Conservation (phyloP, 2,888 invertebrate species). For the Dryobota labecula region DNA sequence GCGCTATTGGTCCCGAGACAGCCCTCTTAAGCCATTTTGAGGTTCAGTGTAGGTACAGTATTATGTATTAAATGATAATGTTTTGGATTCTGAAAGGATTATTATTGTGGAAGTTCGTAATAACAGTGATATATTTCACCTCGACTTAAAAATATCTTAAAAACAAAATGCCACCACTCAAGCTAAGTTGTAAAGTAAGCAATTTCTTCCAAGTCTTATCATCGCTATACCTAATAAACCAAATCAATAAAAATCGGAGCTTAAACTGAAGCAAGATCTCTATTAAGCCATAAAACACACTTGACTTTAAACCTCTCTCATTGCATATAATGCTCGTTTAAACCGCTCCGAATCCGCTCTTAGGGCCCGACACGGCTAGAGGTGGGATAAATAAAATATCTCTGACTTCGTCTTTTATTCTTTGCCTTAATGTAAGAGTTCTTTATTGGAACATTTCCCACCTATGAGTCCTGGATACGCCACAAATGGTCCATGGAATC, state of each 20-base stretch:
- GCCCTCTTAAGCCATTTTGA: too few relatives aligned
- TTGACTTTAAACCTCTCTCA: constrained; percentile 36
- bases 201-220: constrained; percentile 1
- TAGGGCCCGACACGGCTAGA: constrained; percentile 50
- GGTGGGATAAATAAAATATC: constrained; percentile 62
- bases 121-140: too few relatives aligned
- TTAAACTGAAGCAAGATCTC: constrained; percentile 9
- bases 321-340: constrained; percentile 31
- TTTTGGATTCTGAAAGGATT: background rate
- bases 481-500: constrained; percentile 29
- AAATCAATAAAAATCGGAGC: constrained; percentile 20
- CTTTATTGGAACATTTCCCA: constrained; percentile 62
- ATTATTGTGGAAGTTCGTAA: too few relatives aligned
- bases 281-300: constrained; percentile 48
- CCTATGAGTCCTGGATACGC: constrained; percentile 23
- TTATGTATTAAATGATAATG: constrained; percentile 14
- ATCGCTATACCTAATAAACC: constrained; percentile 7
- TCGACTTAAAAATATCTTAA: background rate
- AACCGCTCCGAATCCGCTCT: constrained; percentile 42
- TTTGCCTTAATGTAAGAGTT: constrained; percentile 50
- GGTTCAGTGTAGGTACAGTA: background rate
- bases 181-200: background rate
- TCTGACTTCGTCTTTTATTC: constrained; percentile 61
- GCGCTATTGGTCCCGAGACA: too few relatives aligned
- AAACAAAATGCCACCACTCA: background rate